Evolutionary conservation across 2,888 invertebrate genomes (phyloP).

Genomic region (Agrotis clavis): DNA sequence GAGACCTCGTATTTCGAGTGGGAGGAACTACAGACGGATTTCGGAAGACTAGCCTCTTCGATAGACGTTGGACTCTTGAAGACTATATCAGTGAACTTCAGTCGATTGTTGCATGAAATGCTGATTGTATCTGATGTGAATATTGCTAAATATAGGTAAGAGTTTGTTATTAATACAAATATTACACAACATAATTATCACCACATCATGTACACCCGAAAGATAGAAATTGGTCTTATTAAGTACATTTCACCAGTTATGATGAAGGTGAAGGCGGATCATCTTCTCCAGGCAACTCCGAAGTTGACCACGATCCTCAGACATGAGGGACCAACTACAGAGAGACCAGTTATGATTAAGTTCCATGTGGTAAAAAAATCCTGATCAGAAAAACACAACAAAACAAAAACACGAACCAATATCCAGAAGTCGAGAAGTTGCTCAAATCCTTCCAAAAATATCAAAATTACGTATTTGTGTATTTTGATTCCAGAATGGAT

Average conservation of each 20-base stretch:
- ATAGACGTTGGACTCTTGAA: conserved; percentile 89
- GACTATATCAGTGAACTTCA: conserved; percentile 91
- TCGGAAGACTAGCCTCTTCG: conserved; percentile 88
- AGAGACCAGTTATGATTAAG: too few relatives aligned
- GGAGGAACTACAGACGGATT: conserved; percentile 90
- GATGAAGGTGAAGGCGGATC: too few relatives aligned
- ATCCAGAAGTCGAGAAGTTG: neutral
- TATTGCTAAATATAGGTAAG: conserved; percentile 91
- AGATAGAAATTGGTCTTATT: too few relatives aligned
- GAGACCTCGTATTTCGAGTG: conserved; percentile 93
- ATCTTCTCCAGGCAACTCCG: too few relatives aligned
- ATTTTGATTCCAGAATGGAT: conserved; percentile 80
- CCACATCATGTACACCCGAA: too few relatives aligned
- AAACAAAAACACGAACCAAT: neutral
- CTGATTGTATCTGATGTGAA: conserved; percentile 91
- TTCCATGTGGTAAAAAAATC: neutral
- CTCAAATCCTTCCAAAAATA: too few relatives aligned
- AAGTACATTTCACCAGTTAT: too few relatives aligned
- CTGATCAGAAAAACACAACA: neutral
- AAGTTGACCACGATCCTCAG: too few relatives aligned
- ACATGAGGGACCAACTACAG: too few relatives aligned
- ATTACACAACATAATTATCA: too few relatives aligned
- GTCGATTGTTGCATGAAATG: conserved; percentile 91
- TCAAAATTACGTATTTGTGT: too few relatives aligned
- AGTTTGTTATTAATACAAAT: too few relatives aligned